A percentile compares a stretch with the other conserved stretches of the same genome.
These are phyloP conservation scores for Melanotaenia boesemani DNA, from an alignment of 2,797 vertebrate genomes.

Conservation along the genomic window DNA sequence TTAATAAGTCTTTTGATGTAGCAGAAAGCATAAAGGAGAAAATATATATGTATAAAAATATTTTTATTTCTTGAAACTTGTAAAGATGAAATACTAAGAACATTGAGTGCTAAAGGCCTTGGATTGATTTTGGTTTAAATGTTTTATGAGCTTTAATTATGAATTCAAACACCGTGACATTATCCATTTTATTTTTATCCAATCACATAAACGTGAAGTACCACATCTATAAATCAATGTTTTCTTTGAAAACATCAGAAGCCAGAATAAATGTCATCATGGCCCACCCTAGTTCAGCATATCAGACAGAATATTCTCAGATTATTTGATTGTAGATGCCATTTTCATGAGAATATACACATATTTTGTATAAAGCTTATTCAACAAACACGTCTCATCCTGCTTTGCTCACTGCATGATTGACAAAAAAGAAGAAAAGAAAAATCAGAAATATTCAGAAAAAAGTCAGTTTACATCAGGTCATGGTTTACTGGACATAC, in stretches of 20 bases:
- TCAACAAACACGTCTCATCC: not conserved
- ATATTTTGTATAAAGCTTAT: not conserved
- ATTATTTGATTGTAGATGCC: not conserved
- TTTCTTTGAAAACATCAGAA: not conserved
- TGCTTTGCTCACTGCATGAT: not conserved
- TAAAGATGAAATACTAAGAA: slow-evolving; percentile 2
- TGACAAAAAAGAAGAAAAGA: not conserved
- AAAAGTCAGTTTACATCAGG: no score
- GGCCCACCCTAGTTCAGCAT: not conserved
- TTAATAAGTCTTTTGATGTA: slow-evolving; percentile 57
- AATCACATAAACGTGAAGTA: not conserved
- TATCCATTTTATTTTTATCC: not conserved
- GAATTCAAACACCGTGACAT: not conserved
- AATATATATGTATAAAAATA: slow-evolving; percentile 11
- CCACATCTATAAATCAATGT: not conserved
- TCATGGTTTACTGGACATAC: no score
- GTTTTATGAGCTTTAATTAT: not conserved
- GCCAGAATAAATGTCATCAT: not conserved
- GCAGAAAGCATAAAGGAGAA: slow-evolving; percentile 16
- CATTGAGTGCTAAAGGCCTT: slow-evolving; percentile 17
- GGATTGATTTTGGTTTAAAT: slow-evolving; percentile 8
- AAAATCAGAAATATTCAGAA: not conserved
- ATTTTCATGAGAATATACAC: not conserved
- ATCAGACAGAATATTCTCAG: not conserved
- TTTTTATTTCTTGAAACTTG: slow-evolving; percentile 4